Conservation (phyloP, 1,140 invertebrate genomes). For the Pachyrhynchus sulphureomaculatus region DNA sequence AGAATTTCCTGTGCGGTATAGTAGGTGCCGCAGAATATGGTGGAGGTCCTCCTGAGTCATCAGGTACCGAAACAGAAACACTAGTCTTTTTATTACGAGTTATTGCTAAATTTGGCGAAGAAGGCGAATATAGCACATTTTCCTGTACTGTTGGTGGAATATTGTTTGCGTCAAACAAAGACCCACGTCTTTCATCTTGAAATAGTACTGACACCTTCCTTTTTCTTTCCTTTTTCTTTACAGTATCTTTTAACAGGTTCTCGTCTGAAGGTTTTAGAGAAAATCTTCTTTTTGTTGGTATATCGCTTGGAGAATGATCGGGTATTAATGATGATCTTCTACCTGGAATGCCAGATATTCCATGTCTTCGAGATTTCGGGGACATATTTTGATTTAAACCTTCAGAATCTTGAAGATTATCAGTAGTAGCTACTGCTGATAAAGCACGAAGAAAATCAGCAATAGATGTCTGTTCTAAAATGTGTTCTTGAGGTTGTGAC, state of each 20-base stretch:
- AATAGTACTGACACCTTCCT: constrained; percentile 23
- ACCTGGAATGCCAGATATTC: neutral
- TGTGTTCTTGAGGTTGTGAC: constrained; percentile 53
- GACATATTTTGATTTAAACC: constrained; percentile 55
- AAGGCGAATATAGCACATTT: neutral
- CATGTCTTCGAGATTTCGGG: constrained; percentile 23
- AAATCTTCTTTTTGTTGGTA: constrained; percentile 46
- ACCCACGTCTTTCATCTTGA: constrained; percentile 13
- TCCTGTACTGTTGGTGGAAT: constrained; percentile 25
- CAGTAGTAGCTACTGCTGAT: constrained; percentile 52
- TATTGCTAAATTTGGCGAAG: neutral
- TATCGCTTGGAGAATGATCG: neutral
- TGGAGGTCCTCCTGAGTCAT: neutral
- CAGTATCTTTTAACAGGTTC: constrained; percentile 20
- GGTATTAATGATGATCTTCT: constrained; percentile 35
- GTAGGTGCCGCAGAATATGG: constrained; percentile 2
- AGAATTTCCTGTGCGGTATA: constrained; percentile 7
- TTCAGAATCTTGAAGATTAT: constrained; percentile 39
- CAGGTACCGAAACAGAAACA: neutral
- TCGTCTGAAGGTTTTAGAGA: constrained; percentile 53
- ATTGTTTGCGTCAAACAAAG: neutral
- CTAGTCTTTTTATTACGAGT: neutral
- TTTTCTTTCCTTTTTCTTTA: constrained; percentile 11
- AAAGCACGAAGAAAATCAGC: constrained; percentile 72
- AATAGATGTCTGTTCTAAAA: constrained; percentile 74